phyloP scores from a whole-genome alignment of 2,797 vertebrate genomes.

The Coccyzus lansbergi region DNA sequence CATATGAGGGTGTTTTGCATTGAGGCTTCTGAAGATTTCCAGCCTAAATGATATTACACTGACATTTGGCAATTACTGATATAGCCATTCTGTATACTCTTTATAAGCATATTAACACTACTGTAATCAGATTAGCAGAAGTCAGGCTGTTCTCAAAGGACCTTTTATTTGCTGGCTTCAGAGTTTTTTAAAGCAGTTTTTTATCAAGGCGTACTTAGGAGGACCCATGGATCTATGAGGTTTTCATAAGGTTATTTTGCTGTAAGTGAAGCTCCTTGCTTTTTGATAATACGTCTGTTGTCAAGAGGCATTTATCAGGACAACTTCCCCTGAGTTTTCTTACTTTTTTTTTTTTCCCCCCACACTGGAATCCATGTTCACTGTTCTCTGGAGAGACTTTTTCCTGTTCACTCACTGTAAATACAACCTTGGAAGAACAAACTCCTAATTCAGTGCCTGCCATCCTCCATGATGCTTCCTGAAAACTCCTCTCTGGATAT shows the following conservation, averaged over 20 bases:
- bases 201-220: background rate
- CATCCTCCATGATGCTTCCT: background rate
- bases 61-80: background rate
- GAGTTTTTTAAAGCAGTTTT: background rate
- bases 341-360: background rate
- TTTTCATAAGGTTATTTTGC: background rate
- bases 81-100: background rate
- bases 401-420: background rate
- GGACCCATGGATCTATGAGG: background rate
- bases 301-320: background rate
- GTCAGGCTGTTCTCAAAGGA: background rate
- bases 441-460: background rate
- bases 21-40: background rate
- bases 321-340: background rate
- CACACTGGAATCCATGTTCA: background rate
- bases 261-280: background rate
- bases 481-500: background rate
- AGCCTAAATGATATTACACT: background rate
- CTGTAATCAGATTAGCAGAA: background rate
- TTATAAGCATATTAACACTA: background rate
- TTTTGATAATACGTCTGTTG: background rate
- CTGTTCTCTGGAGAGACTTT: background rate
- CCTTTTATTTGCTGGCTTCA: background rate
- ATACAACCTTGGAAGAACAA: background rate
- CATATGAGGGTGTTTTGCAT: accelerated